Base-by-base conservation (phyloP, 2,113 vertebrate species). In the Australoheros scitulus region DNA sequence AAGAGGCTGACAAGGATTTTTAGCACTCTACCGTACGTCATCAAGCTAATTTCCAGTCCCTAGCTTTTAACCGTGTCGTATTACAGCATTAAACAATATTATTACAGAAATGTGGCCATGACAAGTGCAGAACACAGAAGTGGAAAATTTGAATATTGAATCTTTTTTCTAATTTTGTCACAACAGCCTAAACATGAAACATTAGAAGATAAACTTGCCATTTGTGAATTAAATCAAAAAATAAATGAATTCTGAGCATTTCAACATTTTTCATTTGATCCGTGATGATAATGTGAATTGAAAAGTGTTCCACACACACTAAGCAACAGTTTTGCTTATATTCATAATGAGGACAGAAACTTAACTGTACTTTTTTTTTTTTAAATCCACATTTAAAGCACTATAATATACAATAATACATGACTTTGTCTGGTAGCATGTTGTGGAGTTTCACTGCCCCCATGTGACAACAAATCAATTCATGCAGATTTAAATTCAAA, bases 91-190 rank as follows among this genome's bases (percentile, higher is more conserved):
- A 9, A 18, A 55, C 7, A 20, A 8, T 5, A n/a, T 52, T 20
- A 72, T 52, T 2, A 70, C 32, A 2, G 22, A 2, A 52, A 29
- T n/a, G 6, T 26, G 11, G 52, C 47, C 17, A 20, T 32, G 17
- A 72, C 43, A 72, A n/a, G 14, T 17, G 6, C 15, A 50, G 17
- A 50, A 5, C 47, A 17, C 15, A 5, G 43, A 47, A 14, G 14
- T 47, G 11, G 4, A 47, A 47, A 47, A 4, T 47, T 5, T 47
- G 43, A 47, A 14, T 47, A 47, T 5, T 47, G 3, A 47, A 47
- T 47, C 13, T 14, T 47, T 47, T 47, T 11, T 41, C 2, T 0
- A 0, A 3, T 50, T 52, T 65, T 47, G 17, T 2, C 0, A 1
- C 26, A 55, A 55, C 17, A 17, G 6, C 5, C 52, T 52, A 17